Base-by-base conservation (phyloP, 2,888 invertebrate species). In the Amorpha juglandis region DNA sequence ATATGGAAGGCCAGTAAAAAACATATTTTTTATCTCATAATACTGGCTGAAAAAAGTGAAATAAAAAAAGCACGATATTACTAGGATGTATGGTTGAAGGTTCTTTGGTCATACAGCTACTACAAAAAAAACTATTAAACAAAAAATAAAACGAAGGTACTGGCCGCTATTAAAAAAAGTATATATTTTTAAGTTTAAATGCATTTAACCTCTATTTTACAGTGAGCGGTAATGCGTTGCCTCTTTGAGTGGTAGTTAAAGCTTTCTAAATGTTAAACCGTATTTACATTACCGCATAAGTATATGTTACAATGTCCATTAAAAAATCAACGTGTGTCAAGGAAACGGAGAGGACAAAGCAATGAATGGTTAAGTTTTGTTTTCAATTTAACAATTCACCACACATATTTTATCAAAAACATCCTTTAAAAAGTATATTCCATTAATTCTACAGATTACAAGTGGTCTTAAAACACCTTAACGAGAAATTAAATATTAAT, bases 171-270 rank as follows among this genome's bases (percentile, higher is more conserved):
- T 42, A 19, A 58, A 58, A 58, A 52, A 52, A 27, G 11, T n/a
- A n/a, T n/a, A 21, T 52, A 19, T 9, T 42, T 33, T 35, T 53
- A n/a, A 14, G 14, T 2, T 53, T 16, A 12, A 55, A 55, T 12
- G 58, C 42, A 11, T 55, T 58, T 58, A 58, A 58, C 58, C 58
- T 42, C 58, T 42, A 42, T 58, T 55, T 58, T 50, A 50, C 42
- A 58, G 19, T 58, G 19, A 38, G 19, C 42, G 42, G 42, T 58
- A 58, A 58, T 58, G 58, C 58, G 38, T 12, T 19, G 12, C 19
- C 42, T 38, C 21, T 42, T 42, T 58, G 19, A 58, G 19, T 52
- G 52, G 27, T 52, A 52, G 27, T 58, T 58, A 58, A 58, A 58
- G 42, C 58, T 58, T 58, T 58, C 58, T 42, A 16, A 58, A 58